Conservation (phyloP, 1,140 invertebrate species). For the Drosophila mauritiana region DNA sequence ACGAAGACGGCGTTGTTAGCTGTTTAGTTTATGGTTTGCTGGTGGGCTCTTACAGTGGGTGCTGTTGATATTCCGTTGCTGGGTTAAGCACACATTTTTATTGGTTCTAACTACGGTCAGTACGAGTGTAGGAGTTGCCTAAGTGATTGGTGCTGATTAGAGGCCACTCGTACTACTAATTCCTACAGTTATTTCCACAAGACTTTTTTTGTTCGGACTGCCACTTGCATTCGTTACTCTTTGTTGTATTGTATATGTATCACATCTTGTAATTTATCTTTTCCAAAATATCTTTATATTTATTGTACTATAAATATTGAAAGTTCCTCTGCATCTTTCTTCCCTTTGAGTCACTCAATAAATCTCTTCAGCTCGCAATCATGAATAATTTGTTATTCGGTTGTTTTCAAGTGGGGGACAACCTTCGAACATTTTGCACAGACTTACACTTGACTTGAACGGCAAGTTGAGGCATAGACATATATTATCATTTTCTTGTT, state of each 20-base stretch:
- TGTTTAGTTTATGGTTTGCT: conserved; percentile 8
- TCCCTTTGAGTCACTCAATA: conserved; percentile 55
- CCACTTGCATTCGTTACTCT: too few species aligned
- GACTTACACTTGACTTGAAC: conserved; percentile 59
- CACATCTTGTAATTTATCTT: too few species aligned
- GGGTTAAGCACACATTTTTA: neutral
- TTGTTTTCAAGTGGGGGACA: conserved; percentile 29
- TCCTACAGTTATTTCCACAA: neutral
- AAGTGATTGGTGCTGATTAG: neutral
- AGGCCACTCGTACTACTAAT: neutral
- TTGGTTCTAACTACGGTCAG: neutral
- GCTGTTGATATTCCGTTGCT: conserved; percentile 8
- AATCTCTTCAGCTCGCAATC: conserved; percentile 47
- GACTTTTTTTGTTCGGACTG: neutral
- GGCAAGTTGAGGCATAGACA: conserved; percentile 24
- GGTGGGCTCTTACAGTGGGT: conserved; percentile 5
- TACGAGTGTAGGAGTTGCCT: neutral
- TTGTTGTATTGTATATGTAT: too few species aligned
- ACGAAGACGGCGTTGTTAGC: conserved; percentile 19
- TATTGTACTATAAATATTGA: neutral
- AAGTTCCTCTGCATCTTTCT: neutral
- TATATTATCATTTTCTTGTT: conserved; percentile 46
- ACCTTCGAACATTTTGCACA: conserved; percentile 53
- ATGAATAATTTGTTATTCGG: conserved; percentile 47
- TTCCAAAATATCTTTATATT: too few species aligned